Evolutionary conservation across 53 echinoderm and acorn worm species (phyloP).

Genomic region (Pentamera pediparva): DNA sequence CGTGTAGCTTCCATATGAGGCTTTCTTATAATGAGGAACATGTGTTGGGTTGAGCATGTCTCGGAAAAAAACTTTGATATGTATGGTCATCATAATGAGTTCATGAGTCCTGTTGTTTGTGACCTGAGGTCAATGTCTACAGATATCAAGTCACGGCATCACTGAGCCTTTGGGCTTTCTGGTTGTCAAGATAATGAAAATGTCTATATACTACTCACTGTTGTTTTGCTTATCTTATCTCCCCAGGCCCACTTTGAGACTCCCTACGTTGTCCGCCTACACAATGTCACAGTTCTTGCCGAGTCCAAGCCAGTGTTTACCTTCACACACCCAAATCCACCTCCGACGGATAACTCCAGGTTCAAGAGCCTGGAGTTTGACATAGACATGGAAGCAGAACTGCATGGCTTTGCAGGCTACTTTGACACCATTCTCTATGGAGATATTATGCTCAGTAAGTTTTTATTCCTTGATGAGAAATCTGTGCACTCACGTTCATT

Average conservation of each 20-base stretch:
- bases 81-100: too few relatives aligned
- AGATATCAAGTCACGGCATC: too few relatives aligned
- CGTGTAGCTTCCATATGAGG: too few relatives aligned
- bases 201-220: neutral
- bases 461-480: too few relatives aligned
- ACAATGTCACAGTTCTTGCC: slow-evolving; percentile 87
- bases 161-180: neutral
- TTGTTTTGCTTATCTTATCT: neutral
- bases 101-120: too few relatives aligned
- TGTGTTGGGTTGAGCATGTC: too few relatives aligned
- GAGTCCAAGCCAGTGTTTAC: slow-evolving; percentile 82
- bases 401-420: slow-evolving; percentile 98
- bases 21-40: too few relatives aligned
- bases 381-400: slow-evolving; percentile 66
- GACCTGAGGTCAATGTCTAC: too few relatives aligned
- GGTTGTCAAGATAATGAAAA: neutral
- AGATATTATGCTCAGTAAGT: slow-evolving; percentile 93
- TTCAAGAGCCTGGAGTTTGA: slow-evolving; percentile 75
- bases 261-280: slow-evolving; percentile 88
- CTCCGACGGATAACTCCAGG: slow-evolving; percentile 79
- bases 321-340: slow-evolving; percentile 81
- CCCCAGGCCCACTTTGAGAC: slow-evolving; percentile 98
- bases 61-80: too few relatives aligned
- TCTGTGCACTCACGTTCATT: too few relatives aligned
- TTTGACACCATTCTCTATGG: slow-evolving; percentile 96